These are phyloP conservation scores for Hemibagrus guttatus DNA, from an alignment of 2,797 vertebrate genomes.

Conservation along the genomic window DNA sequence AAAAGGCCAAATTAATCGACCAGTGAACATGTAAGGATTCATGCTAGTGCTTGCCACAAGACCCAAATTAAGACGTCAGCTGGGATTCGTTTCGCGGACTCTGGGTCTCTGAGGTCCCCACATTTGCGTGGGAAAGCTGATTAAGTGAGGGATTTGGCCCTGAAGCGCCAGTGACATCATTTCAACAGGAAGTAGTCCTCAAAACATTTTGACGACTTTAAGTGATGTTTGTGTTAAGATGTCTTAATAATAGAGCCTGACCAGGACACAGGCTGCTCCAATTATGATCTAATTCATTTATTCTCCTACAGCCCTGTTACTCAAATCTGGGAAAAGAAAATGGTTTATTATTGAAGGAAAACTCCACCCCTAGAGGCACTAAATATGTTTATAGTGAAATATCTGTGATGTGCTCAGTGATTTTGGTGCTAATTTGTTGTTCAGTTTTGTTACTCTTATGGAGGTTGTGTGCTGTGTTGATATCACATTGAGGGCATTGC, in stretches of 20 bases:
- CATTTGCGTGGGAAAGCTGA: conserved; percentile 23
- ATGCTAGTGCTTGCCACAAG: background rate
- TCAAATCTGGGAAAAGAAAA: conserved; percentile 6
- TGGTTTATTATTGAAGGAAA: conserved; percentile 13
- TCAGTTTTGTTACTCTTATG: background rate
- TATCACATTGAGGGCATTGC: too few relatives aligned
- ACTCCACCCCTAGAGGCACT: background rate
- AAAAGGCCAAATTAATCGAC: background rate
- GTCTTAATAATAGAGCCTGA: background rate
- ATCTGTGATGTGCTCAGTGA: background rate
- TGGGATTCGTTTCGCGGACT: background rate
- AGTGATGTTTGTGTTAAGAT: background rate
- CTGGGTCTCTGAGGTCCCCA: background rate
- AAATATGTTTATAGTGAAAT: background rate
- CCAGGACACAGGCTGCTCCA: background rate
- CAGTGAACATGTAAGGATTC: background rate
- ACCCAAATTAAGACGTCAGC: background rate
- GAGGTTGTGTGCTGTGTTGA: background rate
- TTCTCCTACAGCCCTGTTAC: background rate
- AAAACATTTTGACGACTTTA: background rate
- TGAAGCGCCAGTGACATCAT: conserved; percentile 8
- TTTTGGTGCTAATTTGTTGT: background rate
- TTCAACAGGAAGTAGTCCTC: conserved; percentile 8
- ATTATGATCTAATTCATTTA: conserved; percentile 4
- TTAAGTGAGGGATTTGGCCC: background rate